Evolutionary conservation across 37 sponge, comb jelly and placozoan species (phyloP).

Genomic region (Ephydatia muelleri): DNA sequence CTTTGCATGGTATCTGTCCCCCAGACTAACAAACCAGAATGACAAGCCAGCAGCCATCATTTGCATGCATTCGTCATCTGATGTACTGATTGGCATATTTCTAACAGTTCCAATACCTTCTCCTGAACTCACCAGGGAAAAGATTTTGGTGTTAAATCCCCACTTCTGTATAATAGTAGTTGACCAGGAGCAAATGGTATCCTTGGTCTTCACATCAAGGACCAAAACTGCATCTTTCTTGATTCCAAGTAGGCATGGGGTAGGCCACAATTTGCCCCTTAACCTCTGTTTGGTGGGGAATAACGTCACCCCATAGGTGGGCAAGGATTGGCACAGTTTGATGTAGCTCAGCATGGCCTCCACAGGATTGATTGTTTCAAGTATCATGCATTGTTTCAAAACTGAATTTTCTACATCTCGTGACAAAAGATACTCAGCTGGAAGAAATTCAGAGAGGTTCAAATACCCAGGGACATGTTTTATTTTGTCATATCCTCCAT

Average conservation of each 20-base stretch:
- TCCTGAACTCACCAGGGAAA: slow-evolving; percentile 24
- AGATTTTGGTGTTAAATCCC: slow-evolving; percentile 50
- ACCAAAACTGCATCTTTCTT: slow-evolving; percentile 58
- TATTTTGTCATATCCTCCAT: slow-evolving; percentile 51
- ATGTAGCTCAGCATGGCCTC: slow-evolving; percentile 68
- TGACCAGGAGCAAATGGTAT: slow-evolving; percentile 9
- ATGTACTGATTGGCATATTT: neutral
- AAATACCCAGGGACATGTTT: slow-evolving; percentile 66
- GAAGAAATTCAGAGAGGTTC: neutral
- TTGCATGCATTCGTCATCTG: neutral
- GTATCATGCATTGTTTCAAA: neutral
- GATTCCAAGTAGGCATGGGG: slow-evolving; percentile 14
- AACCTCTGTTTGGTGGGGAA: slow-evolving; percentile 68
- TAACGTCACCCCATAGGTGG: slow-evolving; percentile 72
- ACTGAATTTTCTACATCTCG: neutral
- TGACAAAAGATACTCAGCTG: neutral
- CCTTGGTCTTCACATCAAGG: slow-evolving; percentile 67
- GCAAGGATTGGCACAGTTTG: slow-evolving; percentile 63
- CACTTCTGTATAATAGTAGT: slow-evolving; percentile 4
- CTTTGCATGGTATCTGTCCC: no score
- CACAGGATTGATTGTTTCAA: neutral
- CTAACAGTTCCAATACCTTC: slow-evolving; percentile 24
- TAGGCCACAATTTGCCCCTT: slow-evolving; percentile 35
- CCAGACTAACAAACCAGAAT: no score
- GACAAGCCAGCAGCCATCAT: neutral